These are phyloP conservation scores for Trichosurus vulpecula DNA, from an alignment of 2,797 vertebrate species.

Conservation along the genomic window DNA sequence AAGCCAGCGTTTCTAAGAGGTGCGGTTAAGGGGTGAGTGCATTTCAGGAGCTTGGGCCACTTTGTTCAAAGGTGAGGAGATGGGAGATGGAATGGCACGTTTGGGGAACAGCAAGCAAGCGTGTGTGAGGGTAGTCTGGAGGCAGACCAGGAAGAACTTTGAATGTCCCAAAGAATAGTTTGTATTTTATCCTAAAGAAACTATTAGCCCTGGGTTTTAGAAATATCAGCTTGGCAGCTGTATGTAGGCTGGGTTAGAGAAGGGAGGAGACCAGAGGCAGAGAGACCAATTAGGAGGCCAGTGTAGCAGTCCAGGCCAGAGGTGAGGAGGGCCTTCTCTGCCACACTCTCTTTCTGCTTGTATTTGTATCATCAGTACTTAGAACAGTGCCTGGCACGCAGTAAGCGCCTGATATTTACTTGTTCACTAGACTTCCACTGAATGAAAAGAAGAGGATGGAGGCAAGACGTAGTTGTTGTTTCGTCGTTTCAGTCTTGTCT, in stretches of 20 bases:
- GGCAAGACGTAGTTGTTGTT: background rate
- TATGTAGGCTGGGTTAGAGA: background rate
- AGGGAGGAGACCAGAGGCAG: background rate
- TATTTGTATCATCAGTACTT: background rate
- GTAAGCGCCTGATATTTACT: background rate
- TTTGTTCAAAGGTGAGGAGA: background rate
- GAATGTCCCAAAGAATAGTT: background rate
- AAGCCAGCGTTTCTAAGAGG: background rate
- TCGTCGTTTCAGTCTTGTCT: background rate
- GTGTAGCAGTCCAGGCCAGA: background rate
- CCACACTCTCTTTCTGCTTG: background rate
- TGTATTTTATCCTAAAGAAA: background rate
- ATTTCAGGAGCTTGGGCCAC: background rate
- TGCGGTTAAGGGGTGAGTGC: background rate
- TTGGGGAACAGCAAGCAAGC: background rate
- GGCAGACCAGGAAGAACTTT: background rate
- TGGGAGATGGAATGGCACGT: background rate
- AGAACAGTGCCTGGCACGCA: background rate
- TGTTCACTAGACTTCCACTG: background rate
- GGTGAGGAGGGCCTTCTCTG: background rate
- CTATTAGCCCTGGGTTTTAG: background rate
- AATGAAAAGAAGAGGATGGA: background rate
- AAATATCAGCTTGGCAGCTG: background rate
- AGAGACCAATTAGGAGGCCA: background rate
- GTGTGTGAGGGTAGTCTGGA: background rate